Percentiles rank a stretch among this genome's conserved stretches.
These are phyloP conservation scores for Amphimedon queenslandica DNA, from an alignment of 37 sponge, comb jelly and placozoan genomes.

Conservation along the genomic window DNA sequence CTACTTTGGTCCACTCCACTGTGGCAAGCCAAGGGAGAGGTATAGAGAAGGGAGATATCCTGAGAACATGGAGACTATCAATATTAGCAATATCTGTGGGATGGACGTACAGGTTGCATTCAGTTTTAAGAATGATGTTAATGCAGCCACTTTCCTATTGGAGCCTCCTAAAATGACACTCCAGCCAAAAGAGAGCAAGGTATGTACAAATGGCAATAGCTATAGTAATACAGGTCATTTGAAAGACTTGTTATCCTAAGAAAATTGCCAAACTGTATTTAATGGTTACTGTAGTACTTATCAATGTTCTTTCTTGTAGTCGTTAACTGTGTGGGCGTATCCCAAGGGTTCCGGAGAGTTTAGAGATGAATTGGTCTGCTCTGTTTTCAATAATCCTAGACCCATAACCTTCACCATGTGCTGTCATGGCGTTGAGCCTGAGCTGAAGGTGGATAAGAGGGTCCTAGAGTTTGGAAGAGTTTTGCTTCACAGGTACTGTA, in stretches of 20 bases:
- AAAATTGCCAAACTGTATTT: too few species aligned
- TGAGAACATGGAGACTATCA: constrained; percentile 93
- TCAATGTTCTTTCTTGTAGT: constrained; percentile 4
- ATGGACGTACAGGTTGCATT: constrained; percentile 67
- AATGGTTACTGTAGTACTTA: neutral
- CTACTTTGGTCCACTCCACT: constrained; percentile 92
- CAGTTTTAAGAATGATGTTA: constrained; percentile 80
- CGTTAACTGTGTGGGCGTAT: constrained; percentile 90
- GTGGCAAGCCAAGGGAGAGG: constrained; percentile 84
- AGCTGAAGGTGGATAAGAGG: constrained; percentile 88
- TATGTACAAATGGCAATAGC: neutral
- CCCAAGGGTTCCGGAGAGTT: constrained; percentile 69
- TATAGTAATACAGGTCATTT: neutral
- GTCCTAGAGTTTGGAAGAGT: constrained; percentile 88
- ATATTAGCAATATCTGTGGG: constrained; percentile 69
- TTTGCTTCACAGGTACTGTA: constrained; percentile 85
- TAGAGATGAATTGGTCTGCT: constrained; percentile 84
- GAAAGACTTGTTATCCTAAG: too few species aligned
- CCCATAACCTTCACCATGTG: constrained; percentile 71
- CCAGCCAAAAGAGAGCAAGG: constrained; percentile 78
- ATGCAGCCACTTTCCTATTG: constrained; percentile 84
- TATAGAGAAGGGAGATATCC: constrained; percentile 79
- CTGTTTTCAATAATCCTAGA: constrained; percentile 87
- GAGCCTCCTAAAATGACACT: constrained; percentile 83
- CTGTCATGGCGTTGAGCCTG: constrained; percentile 88